Base-by-base conservation (phyloP, 2,797 vertebrate species). In the Babyrousa celebensis region DNA sequence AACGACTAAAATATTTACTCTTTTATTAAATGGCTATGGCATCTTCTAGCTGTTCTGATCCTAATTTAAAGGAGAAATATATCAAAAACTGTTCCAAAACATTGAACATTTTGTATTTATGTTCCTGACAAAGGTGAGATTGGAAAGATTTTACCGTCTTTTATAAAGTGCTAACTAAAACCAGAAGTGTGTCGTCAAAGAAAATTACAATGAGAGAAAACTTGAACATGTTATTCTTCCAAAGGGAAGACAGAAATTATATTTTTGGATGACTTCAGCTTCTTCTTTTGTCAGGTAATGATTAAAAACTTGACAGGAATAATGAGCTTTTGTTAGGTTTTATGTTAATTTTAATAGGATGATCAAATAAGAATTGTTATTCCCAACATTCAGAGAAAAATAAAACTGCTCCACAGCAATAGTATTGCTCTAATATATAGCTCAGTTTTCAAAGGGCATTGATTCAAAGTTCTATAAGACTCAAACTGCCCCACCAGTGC, bases 231-330 rank as follows among this genome's bases (percentile, higher is more conserved):
- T 67, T 96, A 80, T 94, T 95, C 85, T 94, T 96, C 72, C 88
- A 89, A 96, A 96, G 72, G 65, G 48, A 96, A 48, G 29, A 27
- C 16, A 94, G 67, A 94, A 95, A 96, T 97, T 91, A 63, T 87
- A 96, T 93, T 97, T 97, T 92, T 97, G 79, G 85, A 88, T 97
- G 72, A 89, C 40, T 96, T 93, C 63, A 79, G 25, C 58, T 86
- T 89, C 40, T 97, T 96, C 93, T 91, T 97, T 96, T 97, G 95
- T 95, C 92, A 97, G 89, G 79, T 87, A 96, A 94, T 96, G 85
- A 97, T 97, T 96, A 97, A 98, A 97, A 97, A 70, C 36, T 96
- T 97, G 89, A 93, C 5, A 17, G 23, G 48, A 97, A 97, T 96
- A 97, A 96, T 98, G 91, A 88, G 75, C 60, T 95, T 96, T 89